Conservation (phyloP, 2,113 vertebrate species). For the Caranx melampygus region DNA sequence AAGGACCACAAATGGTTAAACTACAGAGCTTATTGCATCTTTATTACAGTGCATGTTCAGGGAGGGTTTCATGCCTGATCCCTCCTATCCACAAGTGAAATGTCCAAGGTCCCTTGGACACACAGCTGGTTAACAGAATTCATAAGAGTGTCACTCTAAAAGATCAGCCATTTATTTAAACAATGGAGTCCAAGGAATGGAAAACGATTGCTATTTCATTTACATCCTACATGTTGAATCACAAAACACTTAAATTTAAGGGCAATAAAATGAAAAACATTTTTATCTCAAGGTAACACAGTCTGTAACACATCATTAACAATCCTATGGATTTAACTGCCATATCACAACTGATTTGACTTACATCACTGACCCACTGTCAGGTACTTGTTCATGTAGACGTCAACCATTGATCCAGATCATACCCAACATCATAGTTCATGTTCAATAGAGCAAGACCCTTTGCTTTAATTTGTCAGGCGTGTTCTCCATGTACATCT, state of each 20-base stretch:
- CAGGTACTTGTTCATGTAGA: conserved; percentile 87
- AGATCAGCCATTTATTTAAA: not conserved
- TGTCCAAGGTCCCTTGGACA: not conserved
- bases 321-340: not conserved
- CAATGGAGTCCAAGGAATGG: not conserved
- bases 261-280: not conserved
- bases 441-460: conserved; percentile 90
- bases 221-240: not conserved
- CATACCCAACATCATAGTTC: conserved; percentile 88
- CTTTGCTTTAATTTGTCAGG: conserved; percentile 87
- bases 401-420: conserved; percentile 93
- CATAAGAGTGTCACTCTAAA: not conserved
- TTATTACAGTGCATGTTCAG: conserved; percentile 18
- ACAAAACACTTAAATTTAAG: not conserved
- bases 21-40: not conserved
- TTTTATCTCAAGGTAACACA: not conserved
- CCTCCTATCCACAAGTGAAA: not conserved
- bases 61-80: not conserved
- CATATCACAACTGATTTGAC: not conserved
- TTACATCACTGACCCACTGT: conserved; percentile 54
- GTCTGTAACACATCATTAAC: not conserved
- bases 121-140: not conserved
- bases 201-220: not conserved
- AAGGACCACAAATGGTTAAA: not conserved
- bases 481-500: conserved; percentile 87